Evolutionary conservation across 2,113 vertebrate species (phyloP), one percentile per base, ranked within the genome.

Genomic region (Myrmophylax atrothorax): DNA sequence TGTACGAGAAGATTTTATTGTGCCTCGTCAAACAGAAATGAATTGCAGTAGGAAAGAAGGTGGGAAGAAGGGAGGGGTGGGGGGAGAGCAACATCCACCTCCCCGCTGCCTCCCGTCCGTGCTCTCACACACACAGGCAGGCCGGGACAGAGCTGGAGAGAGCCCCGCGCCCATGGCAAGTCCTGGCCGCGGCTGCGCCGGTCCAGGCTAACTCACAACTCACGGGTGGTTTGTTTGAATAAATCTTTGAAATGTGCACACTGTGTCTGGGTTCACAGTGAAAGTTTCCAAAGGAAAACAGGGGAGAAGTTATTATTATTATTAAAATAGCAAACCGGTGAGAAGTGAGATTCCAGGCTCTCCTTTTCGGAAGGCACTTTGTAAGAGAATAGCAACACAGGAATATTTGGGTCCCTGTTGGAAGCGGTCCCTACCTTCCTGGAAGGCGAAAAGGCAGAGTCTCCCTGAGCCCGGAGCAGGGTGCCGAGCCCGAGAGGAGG

Each of bases 1-100:
- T 56, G 52, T 63, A 56, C 66, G 8, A 28, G 84, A 55, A 78
- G 82, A 64, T 82, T 94, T 94, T 95, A 94, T 93, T 94, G 78
- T 64, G 66, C 49, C 46, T 94, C 72, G 44, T 79, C 90, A 76
- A 85, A 82, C 62, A 94, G 66, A 76, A 90, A 83, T 26, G 31
- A 79, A 82, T 52, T 64, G 60, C 84, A 5, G 52, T 7, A 38
- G 66, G n/a, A 89, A 38, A 70, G 82, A 62, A 50, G 53, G 40
- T 58, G 26, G 18, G 64, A n/a, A 37, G 7, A 44, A 68, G 49
- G 23, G 23, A 52, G 77, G 44, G 50, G 35, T 35, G 37, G 44
- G 31, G 46, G 18, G 11, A 35, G 59, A 63, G 35, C 26, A 82
- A 2, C 17, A 64, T 59, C 14, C 63, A 19, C 31, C 22, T 76